phyloP scores from a whole-genome alignment of 23 tunicate species.

The Aplidium turbinatum region DNA sequence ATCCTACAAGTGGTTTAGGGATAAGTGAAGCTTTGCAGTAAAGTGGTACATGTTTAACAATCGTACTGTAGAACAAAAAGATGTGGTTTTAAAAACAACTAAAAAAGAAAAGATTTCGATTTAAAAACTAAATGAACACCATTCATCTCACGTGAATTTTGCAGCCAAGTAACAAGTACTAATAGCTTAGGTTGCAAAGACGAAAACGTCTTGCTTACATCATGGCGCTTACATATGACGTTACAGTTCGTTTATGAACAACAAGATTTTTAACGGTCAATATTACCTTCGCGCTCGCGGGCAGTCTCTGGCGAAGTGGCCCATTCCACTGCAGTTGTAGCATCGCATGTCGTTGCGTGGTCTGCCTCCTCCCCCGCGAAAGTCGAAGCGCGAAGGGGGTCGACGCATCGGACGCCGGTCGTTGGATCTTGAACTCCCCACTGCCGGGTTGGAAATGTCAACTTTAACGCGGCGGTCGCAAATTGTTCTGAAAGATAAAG shows the following conservation, averaged over 20 bases:
- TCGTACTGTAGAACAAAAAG: too few relatives aligned
- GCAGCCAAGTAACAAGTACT: too few relatives aligned
- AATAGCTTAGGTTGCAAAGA: too few relatives aligned
- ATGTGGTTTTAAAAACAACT: too few relatives aligned
- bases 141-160: too few relatives aligned
- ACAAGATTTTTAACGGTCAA: too few relatives aligned
- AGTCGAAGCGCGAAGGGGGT: neutral
- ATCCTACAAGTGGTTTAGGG: conserved; percentile 22
- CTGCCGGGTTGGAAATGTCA: conserved; percentile 63
- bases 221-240: too few relatives aligned
- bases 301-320: conserved; percentile 69
- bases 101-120: too few relatives aligned
- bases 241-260: too few relatives aligned
- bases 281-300: conserved; percentile 38
- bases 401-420: neutral
- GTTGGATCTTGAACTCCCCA: conserved; percentile 1
- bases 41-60: too few relatives aligned
- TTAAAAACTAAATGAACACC: too few relatives aligned
- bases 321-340: conserved; percentile 64
- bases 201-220: too few relatives aligned
- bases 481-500: conserved; percentile 41
- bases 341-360: conserved; percentile 48
- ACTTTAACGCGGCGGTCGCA: conserved; percentile 76
- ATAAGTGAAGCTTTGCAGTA: neutral
- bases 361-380: conserved; percentile 3